phyloP scores from a whole-genome alignment of 2,113 vertebrate genomes.

The Narcine bancroftii region DNA sequence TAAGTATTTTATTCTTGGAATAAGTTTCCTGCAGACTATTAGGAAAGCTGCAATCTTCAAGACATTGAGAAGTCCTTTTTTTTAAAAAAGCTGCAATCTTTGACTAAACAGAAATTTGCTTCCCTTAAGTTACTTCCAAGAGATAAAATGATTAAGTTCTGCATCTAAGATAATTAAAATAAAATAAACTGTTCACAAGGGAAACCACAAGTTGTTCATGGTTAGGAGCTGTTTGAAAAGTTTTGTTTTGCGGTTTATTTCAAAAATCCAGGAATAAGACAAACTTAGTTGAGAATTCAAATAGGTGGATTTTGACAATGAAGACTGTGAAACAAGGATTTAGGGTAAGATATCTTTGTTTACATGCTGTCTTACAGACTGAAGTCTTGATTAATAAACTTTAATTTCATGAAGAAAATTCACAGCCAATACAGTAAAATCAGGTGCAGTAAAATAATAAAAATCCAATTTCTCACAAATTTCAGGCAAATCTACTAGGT shows the following conservation, averaged over 20 bases:
- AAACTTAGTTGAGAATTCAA: not conserved
- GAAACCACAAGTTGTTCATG: slow-evolving; percentile 6
- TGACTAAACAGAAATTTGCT: slow-evolving; percentile 40
- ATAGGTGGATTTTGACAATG: not conserved
- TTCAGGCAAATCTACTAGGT: not conserved
- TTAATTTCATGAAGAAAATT: not conserved
- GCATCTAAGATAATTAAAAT: not conserved
- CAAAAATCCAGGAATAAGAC: not conserved
- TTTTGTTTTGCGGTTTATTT: no score
- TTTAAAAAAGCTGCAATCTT: not conserved
- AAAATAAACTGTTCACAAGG: slow-evolving; percentile 38
- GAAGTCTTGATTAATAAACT: not conserved
- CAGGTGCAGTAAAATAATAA: not conserved
- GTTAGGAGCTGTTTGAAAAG: no score
- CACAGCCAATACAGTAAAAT: not conserved
- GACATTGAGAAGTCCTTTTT: not conserved
- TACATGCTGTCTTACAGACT: not conserved
- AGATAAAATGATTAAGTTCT: slow-evolving; percentile 35
- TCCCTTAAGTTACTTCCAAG: slow-evolving; percentile 59
- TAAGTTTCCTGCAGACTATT: not conserved
- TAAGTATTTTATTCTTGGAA: not conserved
- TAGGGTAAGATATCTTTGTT: not conserved
- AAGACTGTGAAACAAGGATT: not conserved
- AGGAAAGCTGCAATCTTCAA: not conserved
- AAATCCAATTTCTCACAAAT: slow-evolving; percentile 35